Base-by-base conservation (phyloP, 2,888 invertebrate species). In the Drosophila siamana region DNA sequence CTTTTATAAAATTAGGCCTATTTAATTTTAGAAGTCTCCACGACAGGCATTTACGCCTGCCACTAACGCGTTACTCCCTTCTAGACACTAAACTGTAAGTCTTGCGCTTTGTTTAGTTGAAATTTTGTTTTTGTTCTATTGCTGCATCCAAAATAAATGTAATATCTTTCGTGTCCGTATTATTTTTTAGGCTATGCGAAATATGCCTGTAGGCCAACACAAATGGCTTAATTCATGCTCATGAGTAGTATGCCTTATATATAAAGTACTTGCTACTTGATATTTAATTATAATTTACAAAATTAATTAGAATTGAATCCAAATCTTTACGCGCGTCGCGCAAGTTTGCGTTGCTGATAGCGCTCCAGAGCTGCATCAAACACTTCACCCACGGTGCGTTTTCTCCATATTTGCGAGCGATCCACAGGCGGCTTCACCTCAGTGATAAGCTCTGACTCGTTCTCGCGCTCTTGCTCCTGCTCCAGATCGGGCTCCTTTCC, bases 371-470 rank as follows among this genome's bases (percentile, higher is more conserved):
- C 97, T 62, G 94, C 95, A 63, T 96, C 95, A 91, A 95, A 96
- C 2, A 94, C 94, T 51, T 94, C 94, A 6, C 96, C 97, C 13
- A 97, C 95, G 26, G 97, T 97, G 80, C 97, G 93, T 89, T 97
- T 97, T 86, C 95, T 94, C 96, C 97, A 97, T 85, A 97, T 95
- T 88, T 52, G 43, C 1, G 63, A 68, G 11, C 80, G 88, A 56
- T 83, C 88, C 6, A 82, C 48, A 4, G 68, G 47, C 1, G 69
- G 44, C 24, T 56, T 61, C 4, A 51, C 56, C 5, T 57, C 65
- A 19, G 16, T 41, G 15, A 62, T 61, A n/a, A 44, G 51, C 1
- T 48, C 46, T 2, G 38, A 7, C 26, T 59, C 43, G 13, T 57
- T 43, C 4, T 1, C n/a, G 3, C 11, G 7, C 43, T 44, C 5